phyloP scores from a whole-genome alignment of 64 coral and sea anemone species.

The Montipora sp. region DNA sequence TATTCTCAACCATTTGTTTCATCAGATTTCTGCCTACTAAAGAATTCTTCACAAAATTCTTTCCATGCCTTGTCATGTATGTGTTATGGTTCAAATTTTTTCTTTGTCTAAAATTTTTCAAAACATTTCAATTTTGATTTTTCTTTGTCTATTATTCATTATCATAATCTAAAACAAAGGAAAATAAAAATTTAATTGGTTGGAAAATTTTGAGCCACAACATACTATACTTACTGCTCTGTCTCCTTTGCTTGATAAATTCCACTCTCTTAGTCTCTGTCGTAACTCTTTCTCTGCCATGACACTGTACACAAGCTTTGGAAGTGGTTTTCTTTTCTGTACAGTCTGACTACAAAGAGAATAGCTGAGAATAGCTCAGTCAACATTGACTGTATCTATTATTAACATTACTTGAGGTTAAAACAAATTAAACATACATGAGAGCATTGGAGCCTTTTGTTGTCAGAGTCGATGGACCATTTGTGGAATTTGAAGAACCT shows the following conservation, averaged over 20 bases:
- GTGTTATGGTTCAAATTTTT: no score
- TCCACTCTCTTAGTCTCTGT: slow-evolving; percentile 85
- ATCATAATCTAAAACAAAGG: no score
- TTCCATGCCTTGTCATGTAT: no score
- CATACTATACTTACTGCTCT: slow-evolving; percentile 45
- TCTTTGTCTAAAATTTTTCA: no score
- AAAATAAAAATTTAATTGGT: no score
- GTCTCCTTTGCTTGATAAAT: slow-evolving; percentile 83
- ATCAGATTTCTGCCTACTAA: no score
- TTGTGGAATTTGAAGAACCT: background rate
- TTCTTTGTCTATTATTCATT: no score
- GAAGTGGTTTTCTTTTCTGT: slow-evolving; percentile 80
- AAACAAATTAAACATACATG: slow-evolving; percentile 8
- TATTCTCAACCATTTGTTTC: no score
- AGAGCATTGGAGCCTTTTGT: slow-evolving; percentile 55
- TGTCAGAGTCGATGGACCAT: background rate
- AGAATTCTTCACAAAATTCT: no score
- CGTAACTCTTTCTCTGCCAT: slow-evolving; percentile 86
- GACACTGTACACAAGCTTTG: slow-evolving; percentile 84
- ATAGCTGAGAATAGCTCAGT: no score
- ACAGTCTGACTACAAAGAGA: slow-evolving; percentile 16
- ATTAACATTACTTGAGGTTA: background rate
- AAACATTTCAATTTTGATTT: no score
- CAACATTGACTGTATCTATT: background rate
- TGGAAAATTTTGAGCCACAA: background rate